Percentiles rank a stretch among this genome's conserved stretches.
These are phyloP conservation scores for Tanypteryx hageni DNA, from an alignment of 2,888 invertebrate species.

Conservation along the genomic window DNA sequence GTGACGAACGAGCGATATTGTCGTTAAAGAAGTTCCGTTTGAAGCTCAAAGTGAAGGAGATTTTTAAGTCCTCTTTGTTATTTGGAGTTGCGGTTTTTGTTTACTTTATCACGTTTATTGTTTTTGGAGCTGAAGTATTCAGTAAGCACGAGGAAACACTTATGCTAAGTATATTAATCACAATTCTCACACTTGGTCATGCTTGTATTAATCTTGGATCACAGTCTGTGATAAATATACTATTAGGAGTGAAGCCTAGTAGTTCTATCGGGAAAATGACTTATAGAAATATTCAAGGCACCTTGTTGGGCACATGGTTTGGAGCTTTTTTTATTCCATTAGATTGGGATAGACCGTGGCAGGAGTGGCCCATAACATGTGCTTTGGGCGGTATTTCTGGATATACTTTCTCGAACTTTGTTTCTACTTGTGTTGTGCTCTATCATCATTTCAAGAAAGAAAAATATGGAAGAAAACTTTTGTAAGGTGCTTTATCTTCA, in stretches of 20 bases:
- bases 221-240: slow-evolving; percentile 71
- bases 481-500: not conserved
- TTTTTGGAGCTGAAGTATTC: slow-evolving; percentile 83
- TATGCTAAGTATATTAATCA: slow-evolving; percentile 81
- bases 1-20: slow-evolving; percentile 71
- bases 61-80: slow-evolving; percentile 77
- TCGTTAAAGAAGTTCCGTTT: slow-evolving; percentile 34
- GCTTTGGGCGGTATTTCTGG: slow-evolving; percentile 83
- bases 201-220: slow-evolving; percentile 80
- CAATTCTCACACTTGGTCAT: slow-evolving; percentile 81
- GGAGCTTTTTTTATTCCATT: slow-evolving; percentile 91
- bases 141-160: slow-evolving; percentile 82
- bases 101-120: slow-evolving; percentile 80
- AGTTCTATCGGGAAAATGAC: slow-evolving; percentile 69
- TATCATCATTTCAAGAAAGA: slow-evolving; percentile 35
- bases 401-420: slow-evolving; percentile 78
- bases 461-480: slow-evolving; percentile 5
- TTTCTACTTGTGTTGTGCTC: slow-evolving; percentile 69
- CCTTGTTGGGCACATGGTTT: slow-evolving; percentile 88
- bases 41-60: slow-evolving; percentile 75
- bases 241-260: slow-evolving; percentile 74
- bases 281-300: slow-evolving; percentile 76
- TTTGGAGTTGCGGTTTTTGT: slow-evolving; percentile 76
- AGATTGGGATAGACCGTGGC: slow-evolving; percentile 95
- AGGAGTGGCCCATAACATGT: slow-evolving; percentile 87